Evolutionary conservation across 2,113 vertebrate species (phyloP), one percentile per base, ranked within the genome.

Genomic region (Ceyx cyanopectus): DNA sequence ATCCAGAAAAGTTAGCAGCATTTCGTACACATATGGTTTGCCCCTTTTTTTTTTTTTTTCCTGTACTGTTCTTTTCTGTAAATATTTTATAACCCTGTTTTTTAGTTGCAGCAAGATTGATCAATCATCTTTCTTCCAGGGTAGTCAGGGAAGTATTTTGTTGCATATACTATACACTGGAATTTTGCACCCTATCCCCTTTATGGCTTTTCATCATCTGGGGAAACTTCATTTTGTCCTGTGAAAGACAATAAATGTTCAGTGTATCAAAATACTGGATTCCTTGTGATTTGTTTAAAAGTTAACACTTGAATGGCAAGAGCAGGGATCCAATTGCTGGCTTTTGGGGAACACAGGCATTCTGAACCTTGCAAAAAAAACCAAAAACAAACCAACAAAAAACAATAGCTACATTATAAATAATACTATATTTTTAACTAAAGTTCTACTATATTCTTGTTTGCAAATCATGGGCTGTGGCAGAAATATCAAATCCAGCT

Each of bases 211-310:
- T 91, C 41, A 68, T 90, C 13, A 4, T 34, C 46, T 43, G 87
- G 89, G 90, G 83, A 84, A 74, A 83, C 56, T 87, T 95, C 50
- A 70, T 87, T 95, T 94, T 95, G 91, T 96, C 87, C 95, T 84
- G 82, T 94, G 90, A 93, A 90, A 92, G 92, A 94, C 94, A 97
- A 95, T 97, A 97, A 97, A 97, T 65, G 77, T 96, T 97, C 94
- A 83, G 92, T 97, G 96, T 97, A 92, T 83, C 65, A 92, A 85
- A 89, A 85, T 89, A 67, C 18, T 0, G 0, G 2, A 69, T 65
- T 67, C 9, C 8, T 37, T 94, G 73, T 94, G 34, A 27, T 87
- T n/a, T 91, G 13, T 95, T 7, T 62, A 18, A 80, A n/a, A 88
- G 85, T 10, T 63, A 78, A 22, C 3, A 19, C 22, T 51, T 37